phyloP scores from a whole-genome alignment of 2,797 vertebrate species.

The Intellagama lesueurii region DNA sequence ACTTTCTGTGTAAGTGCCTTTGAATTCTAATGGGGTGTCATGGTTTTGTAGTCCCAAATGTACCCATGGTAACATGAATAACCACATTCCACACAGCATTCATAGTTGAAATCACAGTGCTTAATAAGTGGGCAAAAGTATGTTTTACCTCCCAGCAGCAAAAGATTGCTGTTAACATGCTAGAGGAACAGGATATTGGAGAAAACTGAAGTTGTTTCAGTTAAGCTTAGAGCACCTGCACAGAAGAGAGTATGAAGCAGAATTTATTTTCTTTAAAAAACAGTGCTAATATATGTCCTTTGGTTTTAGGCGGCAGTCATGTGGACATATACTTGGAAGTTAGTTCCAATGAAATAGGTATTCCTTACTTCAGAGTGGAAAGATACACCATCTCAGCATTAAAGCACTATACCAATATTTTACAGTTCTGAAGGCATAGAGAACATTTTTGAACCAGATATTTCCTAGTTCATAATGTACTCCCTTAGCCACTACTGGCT shows the following conservation, averaged over 20 bases:
- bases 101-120: not conserved
- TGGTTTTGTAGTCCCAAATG: not conserved
- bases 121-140: not conserved
- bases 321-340: not conserved
- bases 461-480: not conserved
- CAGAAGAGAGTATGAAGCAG: not conserved
- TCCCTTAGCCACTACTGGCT: not conserved
- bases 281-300: not conserved
- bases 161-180: not conserved
- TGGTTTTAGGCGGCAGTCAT: not conserved
- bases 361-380: not conserved
- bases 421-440: not conserved
- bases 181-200: not conserved
- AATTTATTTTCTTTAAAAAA: not conserved
- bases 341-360: not conserved
- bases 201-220: not conserved
- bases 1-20: slow-evolving; percentile 87
- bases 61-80: not conserved
- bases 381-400: not conserved
- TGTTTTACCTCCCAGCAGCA: not conserved
- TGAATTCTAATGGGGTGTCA: slow-evolving; percentile 11
- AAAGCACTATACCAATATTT: not conserved
- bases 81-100: not conserved
- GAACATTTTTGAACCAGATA: not conserved
- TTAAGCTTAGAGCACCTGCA: not conserved